These are phyloP conservation scores for Spisula subtruncata DNA, from an alignment of 2,888 invertebrate genomes.

Conservation along the genomic window DNA sequence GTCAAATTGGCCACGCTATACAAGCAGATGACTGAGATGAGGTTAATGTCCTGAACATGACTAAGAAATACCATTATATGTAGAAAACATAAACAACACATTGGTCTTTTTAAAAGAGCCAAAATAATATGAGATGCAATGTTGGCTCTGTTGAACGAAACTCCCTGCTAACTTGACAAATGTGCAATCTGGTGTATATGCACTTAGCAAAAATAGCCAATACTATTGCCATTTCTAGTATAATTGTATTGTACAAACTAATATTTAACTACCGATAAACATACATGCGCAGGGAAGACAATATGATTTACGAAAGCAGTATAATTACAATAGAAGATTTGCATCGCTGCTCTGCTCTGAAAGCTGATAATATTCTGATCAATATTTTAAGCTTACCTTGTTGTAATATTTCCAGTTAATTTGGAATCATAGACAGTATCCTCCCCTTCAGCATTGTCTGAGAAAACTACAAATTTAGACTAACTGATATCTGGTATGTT, in stretches of 20 bases:
- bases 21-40: too few relatives aligned
- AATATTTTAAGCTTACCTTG: background rate
- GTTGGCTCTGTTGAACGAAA: background rate
- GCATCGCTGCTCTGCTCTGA: background rate
- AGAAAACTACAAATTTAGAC: background rate
- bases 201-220: background rate
- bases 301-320: background rate
- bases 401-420: background rate
- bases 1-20: too few relatives aligned
- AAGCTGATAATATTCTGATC: background rate
- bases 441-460: background rate
- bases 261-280: background rate
- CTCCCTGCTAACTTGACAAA: background rate
- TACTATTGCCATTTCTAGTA: background rate
- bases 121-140: background rate
- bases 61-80: background rate
- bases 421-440: background rate
- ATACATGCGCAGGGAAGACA: background rate
- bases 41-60: background rate
- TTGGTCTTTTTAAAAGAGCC: background rate
- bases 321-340: too few relatives aligned
- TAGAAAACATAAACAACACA: background rate
- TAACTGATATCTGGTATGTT: background rate
- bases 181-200: background rate
- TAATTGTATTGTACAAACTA: background rate